phyloP scores from a whole-genome alignment of 2,113 vertebrate genomes.

The Eulemur rufifrons region DNA sequence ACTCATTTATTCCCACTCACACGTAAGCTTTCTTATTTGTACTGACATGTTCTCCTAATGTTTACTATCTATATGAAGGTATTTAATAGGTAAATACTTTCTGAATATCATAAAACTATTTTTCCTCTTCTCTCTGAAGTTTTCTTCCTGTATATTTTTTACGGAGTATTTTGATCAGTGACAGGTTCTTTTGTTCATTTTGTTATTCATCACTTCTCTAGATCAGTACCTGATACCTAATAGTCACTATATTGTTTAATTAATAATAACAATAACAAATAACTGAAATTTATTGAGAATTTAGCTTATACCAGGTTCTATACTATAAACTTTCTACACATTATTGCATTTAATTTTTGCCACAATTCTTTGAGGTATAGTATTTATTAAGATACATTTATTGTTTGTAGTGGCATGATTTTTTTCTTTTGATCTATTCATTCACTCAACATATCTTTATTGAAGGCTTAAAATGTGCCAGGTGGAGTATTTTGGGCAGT shows the following conservation, averaged over 20 bases:
- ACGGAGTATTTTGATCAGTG: conserved; percentile 25
- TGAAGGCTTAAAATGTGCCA: neutral
- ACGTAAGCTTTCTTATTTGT: neutral
- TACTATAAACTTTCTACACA: neutral
- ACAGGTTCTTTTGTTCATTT: conserved; percentile 14
- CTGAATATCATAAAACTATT: neutral
- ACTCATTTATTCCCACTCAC: neutral
- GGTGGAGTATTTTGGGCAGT: neutral
- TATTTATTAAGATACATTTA: conserved; percentile 33
- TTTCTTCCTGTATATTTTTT: conserved; percentile 27
- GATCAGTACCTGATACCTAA: neutral
- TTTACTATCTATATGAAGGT: neutral
- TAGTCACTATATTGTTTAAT: neutral
- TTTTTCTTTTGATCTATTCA: conserved; percentile 26
- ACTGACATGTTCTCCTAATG: neutral
- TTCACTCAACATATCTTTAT: neutral
- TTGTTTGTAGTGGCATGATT: neutral
- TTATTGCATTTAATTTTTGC: conserved; percentile 8
- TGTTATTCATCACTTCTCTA: conserved; percentile 2
- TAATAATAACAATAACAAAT: neutral
- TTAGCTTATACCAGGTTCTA: neutral
- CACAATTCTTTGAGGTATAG: neutral
- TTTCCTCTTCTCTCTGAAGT: neutral
- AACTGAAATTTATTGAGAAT: neutral
- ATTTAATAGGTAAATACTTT: neutral